A percentile compares a stretch with the other conserved stretches of the same genome.
phyloP scores from a whole-genome alignment of 2,888 invertebrate genomes.

The Chymomyza fuscimana region DNA sequence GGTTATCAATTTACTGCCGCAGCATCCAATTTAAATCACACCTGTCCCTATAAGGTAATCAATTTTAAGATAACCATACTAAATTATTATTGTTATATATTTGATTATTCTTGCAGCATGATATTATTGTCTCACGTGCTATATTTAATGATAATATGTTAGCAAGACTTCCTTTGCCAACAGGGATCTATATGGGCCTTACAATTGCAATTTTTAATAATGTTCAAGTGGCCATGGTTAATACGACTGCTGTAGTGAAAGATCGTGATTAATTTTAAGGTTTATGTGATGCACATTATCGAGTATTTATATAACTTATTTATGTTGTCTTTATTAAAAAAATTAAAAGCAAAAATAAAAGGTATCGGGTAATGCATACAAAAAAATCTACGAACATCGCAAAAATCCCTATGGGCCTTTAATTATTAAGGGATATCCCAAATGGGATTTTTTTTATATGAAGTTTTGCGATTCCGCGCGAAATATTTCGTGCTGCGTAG shows the following conservation, averaged over 20 bases:
- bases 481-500: no score
- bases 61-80: background rate
- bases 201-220: background rate
- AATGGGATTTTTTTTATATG: no score
- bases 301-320: no score
- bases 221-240: background rate
- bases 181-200: background rate
- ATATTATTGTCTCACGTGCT: background rate
- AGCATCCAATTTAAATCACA: constrained; percentile 15
- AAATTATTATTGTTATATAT: background rate
- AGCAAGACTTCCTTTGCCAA: background rate
- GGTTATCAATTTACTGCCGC: background rate
- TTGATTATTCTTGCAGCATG: background rate
- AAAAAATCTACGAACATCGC: no score
- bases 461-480: no score
- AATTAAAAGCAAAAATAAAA: no score
- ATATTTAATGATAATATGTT: background rate
- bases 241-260: background rate
- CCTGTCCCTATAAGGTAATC: constrained; percentile 20
- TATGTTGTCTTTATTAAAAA: no score
- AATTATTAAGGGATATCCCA: no score
- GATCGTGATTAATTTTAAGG: background rate
- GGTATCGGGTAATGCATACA: no score
- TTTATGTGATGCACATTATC: no score
- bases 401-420: no score